Evolutionary conservation across 2,113 vertebrate species (phyloP).

Genomic region (Catharus minimus): DNA sequence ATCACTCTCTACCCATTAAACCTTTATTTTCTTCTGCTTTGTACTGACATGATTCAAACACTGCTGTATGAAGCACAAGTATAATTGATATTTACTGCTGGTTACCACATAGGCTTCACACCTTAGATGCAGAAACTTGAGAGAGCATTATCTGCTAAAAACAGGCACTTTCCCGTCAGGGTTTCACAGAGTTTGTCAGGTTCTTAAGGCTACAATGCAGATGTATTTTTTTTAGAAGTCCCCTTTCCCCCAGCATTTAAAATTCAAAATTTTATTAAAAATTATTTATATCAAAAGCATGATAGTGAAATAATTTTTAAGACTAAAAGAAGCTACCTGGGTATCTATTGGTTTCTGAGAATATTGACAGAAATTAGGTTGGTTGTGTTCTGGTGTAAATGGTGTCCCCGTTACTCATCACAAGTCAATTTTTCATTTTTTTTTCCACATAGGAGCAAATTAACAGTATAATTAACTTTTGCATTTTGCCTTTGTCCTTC

Average conservation of each 20-base stretch:
- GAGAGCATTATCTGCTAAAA: neutral
- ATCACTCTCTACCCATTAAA: neutral
- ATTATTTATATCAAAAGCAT: neutral
- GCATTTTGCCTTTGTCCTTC: neutral
- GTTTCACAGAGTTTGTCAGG: neutral
- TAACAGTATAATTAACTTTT: neutral
- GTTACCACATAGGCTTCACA: neutral
- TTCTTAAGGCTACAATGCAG: neutral
- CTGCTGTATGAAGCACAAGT: neutral
- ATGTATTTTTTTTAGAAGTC: neutral
- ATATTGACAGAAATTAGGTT: neutral
- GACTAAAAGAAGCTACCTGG: neutral
- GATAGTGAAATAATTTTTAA: neutral
- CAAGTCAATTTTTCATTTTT: neutral
- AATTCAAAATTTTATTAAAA: neutral
- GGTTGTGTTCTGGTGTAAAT: neutral
- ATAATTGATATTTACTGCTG: neutral
- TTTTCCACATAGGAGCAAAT: neutral
- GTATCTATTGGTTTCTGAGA: neutral
- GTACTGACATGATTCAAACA: neutral
- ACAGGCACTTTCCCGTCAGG: neutral
- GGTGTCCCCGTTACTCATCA: neutral
- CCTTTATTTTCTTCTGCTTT: neutral
- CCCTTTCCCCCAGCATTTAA: neutral
- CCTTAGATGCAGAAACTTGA: neutral